A percentile compares a stretch with the other conserved stretches of the same genome.
phyloP scores from a whole-genome alignment of 2,888 invertebrate genomes.

The Baccha elongata region DNA sequence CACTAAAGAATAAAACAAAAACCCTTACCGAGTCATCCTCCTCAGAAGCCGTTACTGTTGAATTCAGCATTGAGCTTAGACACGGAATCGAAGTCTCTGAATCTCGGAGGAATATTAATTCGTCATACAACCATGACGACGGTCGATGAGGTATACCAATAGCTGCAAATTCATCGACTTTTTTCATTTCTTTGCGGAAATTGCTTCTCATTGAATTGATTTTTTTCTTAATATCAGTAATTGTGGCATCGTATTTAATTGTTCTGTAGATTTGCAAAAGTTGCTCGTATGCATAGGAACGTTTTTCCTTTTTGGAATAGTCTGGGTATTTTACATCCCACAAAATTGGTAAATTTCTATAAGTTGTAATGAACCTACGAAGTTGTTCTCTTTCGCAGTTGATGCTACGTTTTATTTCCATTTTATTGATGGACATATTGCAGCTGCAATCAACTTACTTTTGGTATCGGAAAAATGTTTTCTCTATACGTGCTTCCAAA shows the following conservation, averaged over 20 bases:
- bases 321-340: constrained; percentile 80
- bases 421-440: neutral
- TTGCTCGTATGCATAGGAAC: constrained; percentile 79
- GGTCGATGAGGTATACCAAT: constrained; percentile 41
- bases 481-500: too few relatives aligned
- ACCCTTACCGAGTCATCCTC: constrained; percentile 33
- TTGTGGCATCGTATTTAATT: constrained; percentile 80
- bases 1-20: neutral
- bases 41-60: neutral
- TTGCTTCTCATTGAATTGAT: constrained; percentile 80
- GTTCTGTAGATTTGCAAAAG: constrained; percentile 79
- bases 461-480: too few relatives aligned
- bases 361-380: constrained; percentile 50
- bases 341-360: constrained; percentile 77
- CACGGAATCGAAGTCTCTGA: constrained; percentile 25
- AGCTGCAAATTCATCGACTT: constrained; percentile 42
- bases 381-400: constrained; percentile 48
- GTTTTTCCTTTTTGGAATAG: constrained; percentile 80
- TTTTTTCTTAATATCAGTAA: constrained; percentile 81
- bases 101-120: constrained; percentile 49
- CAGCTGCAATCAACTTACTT: too few relatives aligned
- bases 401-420: constrained; percentile 16
- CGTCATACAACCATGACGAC: constrained; percentile 61
- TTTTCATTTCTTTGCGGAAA: constrained; percentile 80
- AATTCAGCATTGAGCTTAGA: neutral